Percentiles rank a stretch among this genome's conserved stretches.
Evolutionary conservation across 2,888 invertebrate genomes (phyloP).

Genomic region (Drosophila atripex): DNA sequence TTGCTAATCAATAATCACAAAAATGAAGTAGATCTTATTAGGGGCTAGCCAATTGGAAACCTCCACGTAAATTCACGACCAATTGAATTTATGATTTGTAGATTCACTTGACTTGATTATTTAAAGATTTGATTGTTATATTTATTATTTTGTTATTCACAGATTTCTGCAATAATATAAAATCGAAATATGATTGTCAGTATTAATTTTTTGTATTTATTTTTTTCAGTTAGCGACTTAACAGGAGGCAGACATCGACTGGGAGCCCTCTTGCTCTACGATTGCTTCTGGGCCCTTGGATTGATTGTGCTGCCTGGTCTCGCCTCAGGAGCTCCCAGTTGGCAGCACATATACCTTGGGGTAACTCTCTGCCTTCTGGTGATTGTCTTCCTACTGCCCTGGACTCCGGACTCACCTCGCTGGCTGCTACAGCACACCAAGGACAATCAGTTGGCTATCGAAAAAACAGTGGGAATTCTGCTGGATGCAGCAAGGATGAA

Average conservation of each 20-base stretch:
- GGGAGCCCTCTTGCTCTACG: slow-evolving; percentile 82
- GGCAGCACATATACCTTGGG: slow-evolving; percentile 83
- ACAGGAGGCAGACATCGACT: slow-evolving; percentile 81
- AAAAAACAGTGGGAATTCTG: slow-evolving; percentile 78
- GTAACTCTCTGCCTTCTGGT: slow-evolving; percentile 83
- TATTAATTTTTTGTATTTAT: not conserved
- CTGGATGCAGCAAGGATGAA: slow-evolving; percentile 81
- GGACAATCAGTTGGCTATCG: slow-evolving; percentile 58
- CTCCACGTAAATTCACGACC: not conserved
- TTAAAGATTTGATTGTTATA: not conserved
- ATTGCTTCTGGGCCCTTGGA: slow-evolving; percentile 84
- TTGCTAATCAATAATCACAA: not conserved
- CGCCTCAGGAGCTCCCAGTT: slow-evolving; percentile 80
- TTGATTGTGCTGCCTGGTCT: slow-evolving; percentile 83
- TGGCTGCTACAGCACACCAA: slow-evolving; percentile 82
- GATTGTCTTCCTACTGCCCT: slow-evolving; percentile 82
- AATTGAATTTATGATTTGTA: too few species aligned
- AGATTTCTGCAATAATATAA: too few species aligned
- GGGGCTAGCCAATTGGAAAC: not conserved
- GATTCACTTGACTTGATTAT: not conserved
- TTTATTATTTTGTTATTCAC: not conserved
- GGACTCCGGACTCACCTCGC: slow-evolving; percentile 84
- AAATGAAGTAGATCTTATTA: not conserved
- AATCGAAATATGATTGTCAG: not conserved
- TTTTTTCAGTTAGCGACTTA: slow-evolving; percentile 82